Conservation (phyloP, 2,888 invertebrate genomes). For the Hypomecis atomaria region DNA sequence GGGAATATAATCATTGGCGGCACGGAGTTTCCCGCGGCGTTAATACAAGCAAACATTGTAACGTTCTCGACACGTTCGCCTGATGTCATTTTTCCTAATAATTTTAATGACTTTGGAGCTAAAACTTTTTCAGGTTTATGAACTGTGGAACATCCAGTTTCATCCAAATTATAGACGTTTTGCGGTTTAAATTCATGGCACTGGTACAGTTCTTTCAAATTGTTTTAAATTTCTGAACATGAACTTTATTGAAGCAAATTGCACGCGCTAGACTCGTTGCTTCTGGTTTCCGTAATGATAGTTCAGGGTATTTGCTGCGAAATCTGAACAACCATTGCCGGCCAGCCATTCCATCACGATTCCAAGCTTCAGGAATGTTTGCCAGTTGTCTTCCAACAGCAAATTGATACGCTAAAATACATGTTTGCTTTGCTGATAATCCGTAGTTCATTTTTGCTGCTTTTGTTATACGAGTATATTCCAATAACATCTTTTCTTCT, state of each 20-base stretch:
- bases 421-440: no score
- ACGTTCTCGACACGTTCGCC: slow-evolving; percentile 5
- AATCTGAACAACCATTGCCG: no score
- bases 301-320: neutral
- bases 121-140: slow-evolving; percentile 7
- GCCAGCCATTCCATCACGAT: no score
- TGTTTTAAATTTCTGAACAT: slow-evolving; percentile 2
- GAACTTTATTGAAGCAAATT: neutral
- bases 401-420: no score
- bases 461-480: no score
- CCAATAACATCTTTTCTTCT: no score
- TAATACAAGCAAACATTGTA: slow-evolving; percentile 26
- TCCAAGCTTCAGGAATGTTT: no score
- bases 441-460: no score
- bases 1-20: slow-evolving; percentile 22
- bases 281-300: neutral
- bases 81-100: neutral
- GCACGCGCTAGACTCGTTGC: no score
- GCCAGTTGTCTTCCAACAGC: no score
- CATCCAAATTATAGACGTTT: neutral
- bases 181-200: no score
- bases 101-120: slow-evolving; percentile 2
- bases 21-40: slow-evolving; percentile 24
- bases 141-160: slow-evolving; percentile 4
- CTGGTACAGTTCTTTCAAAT: no score